Base-by-base conservation (phyloP, 2,113 vertebrate genomes). In the Campylomormyrus tamandua region DNA sequence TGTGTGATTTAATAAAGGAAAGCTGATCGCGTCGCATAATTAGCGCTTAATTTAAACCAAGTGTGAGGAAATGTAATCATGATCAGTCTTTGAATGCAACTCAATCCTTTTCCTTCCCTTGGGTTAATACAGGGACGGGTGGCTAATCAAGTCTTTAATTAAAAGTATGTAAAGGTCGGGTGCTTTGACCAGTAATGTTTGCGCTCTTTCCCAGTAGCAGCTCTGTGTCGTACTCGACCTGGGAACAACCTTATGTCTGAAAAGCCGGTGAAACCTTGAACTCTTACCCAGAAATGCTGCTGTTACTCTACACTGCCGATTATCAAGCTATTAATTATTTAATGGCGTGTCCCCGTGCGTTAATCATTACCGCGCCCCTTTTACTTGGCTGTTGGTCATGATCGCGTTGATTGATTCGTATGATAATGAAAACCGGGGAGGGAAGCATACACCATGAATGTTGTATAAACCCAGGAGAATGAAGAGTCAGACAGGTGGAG, bases 1-100 rank as follows among this genome's bases (percentile, higher is more conserved):
- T 80, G 35, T 42, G n/a, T 53, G 92, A 94, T 94, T 92, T 92
- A 66, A 58, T 31, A 46, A 90, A 91, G 90, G 91, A 91, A 92
- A 92, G 92, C 91, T 91, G 92, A 93, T 90, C 93, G 91, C 91
- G 90, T 91, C 88, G 89, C 84, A 92, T 90, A 93, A 91, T 49
- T 3, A 92, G 92, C 89, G 91, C 90, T 42, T 70, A 19, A 70
- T 92, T 91, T 93, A 92, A 93, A 92, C 92, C 90, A 87, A 80
- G 24, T 91, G 66, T 77, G 42, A 80, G 48, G 31, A 89, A 83
- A 49, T 53, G 35, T 83, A 83, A 89, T 83, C 70, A 83, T 39
- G 74, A 89, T 89, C 48, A 83, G 70, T 42, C 87, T 48, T 89
- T 74, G 50, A 5, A 21, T 24, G 70, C 27, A 89, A 89, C 27